Evolutionary conservation across 2,888 invertebrate species (phyloP).

Genomic region (Meghimatium bilineatum): DNA sequence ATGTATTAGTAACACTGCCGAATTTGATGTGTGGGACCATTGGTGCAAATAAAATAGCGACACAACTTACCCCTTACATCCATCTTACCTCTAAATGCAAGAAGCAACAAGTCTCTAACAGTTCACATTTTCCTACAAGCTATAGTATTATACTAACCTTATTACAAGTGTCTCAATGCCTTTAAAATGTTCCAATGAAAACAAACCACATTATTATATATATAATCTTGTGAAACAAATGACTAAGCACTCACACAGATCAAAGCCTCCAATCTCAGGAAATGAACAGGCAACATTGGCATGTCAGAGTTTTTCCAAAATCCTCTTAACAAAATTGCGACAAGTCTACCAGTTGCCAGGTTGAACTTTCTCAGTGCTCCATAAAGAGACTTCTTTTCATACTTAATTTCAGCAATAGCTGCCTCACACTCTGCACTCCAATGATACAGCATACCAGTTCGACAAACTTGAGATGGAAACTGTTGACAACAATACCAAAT

Average conservation of each 20-base stretch:
- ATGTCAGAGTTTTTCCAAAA: conserved; percentile 71
- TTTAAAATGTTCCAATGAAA: no score
- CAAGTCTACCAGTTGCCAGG: conserved; percentile 67
- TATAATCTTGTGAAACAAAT: not conserved
- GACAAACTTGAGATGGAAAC: conserved; percentile 77
- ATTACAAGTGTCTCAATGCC: no score
- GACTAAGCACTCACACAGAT: conserved; percentile 67
- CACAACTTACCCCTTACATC: no score
- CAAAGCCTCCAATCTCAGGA: conserved; percentile 74
- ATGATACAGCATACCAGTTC: conserved; percentile 74
- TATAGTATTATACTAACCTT: no score
- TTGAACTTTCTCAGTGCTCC: conserved; percentile 71
- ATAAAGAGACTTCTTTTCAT: conserved; percentile 75
- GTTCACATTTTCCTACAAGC: no score
- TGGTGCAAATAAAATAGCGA: no score
- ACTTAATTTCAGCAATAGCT: conserved; percentile 73
- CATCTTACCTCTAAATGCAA: no score
- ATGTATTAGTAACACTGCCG: no score
- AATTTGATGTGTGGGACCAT: no score
- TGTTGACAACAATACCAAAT: conserved; percentile 54
- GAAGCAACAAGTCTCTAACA: no score
- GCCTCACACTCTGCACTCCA: conserved; percentile 77
- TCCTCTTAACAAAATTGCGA: conserved; percentile 65
- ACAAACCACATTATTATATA: no score
- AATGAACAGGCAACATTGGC: conserved; percentile 71